Evolutionary conservation across 2,797 vertebrate species (phyloP).

Genomic region (Emys orbicularis): DNA sequence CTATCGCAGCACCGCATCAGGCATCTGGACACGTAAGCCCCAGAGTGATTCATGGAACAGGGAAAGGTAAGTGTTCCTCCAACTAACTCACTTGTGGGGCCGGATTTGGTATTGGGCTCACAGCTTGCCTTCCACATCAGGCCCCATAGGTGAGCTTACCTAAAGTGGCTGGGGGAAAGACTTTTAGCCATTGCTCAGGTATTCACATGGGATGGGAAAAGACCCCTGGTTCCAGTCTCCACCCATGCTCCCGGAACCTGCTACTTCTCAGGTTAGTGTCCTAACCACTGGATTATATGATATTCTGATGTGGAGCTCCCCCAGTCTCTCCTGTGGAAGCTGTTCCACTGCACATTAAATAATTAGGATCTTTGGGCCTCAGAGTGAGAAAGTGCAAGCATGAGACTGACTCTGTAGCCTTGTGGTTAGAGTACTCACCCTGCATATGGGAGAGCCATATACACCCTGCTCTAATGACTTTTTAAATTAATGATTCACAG

Average conservation of each 20-base stretch:
- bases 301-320: neutral
- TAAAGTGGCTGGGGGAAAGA: neutral
- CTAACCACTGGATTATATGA: neutral
- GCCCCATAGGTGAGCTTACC: neutral
- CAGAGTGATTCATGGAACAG: neutral
- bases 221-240: neutral
- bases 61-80: neutral
- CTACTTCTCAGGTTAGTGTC: no score
- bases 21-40: neutral
- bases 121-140: neutral
- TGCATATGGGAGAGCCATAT: neutral
- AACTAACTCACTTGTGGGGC: neutral
- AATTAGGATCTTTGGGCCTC: neutral
- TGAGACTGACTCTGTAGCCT: neutral
- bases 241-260: no score
- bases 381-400: neutral
- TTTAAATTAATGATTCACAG: neutral
- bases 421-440: neutral
- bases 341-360: neutral
- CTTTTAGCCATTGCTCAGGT: neutral
- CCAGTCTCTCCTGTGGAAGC: neutral
- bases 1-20: neutral
- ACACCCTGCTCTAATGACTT: neutral
- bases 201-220: neutral
- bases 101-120: neutral